Conservation (phyloP, 2,888 invertebrate species). For the Hirtodrosophila duncani region DNA sequence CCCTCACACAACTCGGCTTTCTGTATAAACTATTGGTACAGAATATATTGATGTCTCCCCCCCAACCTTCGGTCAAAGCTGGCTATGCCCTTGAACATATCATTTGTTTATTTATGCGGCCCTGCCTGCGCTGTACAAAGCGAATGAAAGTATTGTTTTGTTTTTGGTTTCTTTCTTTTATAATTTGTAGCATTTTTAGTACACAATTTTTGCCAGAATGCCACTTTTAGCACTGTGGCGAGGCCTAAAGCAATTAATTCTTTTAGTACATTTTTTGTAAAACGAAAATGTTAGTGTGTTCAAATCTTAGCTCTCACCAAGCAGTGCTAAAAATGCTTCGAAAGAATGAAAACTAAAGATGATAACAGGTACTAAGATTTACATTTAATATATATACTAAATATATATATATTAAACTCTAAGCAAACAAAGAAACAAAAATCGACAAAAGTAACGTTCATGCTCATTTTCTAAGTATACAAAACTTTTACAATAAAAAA, state of each 20-base stretch:
- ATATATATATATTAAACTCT: conserved; percentile 18
- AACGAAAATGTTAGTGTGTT: conserved; percentile 66
- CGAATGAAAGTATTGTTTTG: conserved; percentile 34
- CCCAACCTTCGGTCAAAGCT: too few relatives aligned
- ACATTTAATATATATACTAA: neutral
- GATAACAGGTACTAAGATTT: conserved; percentile 18
- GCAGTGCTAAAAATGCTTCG: conserved; percentile 56
- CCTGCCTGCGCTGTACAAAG: conserved; percentile 20
- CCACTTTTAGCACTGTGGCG: conserved; percentile 50
- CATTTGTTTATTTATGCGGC: conserved; percentile 44
- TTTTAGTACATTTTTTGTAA: conserved; percentile 62
- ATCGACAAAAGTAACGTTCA: conserved; percentile 32
- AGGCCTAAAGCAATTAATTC: conserved; percentile 53
- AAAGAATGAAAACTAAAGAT: conserved; percentile 16
- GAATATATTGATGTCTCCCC: too few relatives aligned
- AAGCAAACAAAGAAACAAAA: conserved; percentile 16
- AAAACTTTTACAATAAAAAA: conserved; percentile 38
- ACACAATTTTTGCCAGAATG: conserved; percentile 5
- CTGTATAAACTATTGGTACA: too few relatives aligned
- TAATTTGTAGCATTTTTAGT: conserved; percentile 12
- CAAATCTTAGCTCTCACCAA: conserved; percentile 64
- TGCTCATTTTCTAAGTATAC: conserved; percentile 59
- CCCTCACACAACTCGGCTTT: too few relatives aligned
- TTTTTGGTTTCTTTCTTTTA: conserved; percentile 23
- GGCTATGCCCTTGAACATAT: conserved; percentile 61